Conservation (phyloP, 37 sponge, comb jelly and placozoan genomes). For the Dysidea cf. avara region DNA sequence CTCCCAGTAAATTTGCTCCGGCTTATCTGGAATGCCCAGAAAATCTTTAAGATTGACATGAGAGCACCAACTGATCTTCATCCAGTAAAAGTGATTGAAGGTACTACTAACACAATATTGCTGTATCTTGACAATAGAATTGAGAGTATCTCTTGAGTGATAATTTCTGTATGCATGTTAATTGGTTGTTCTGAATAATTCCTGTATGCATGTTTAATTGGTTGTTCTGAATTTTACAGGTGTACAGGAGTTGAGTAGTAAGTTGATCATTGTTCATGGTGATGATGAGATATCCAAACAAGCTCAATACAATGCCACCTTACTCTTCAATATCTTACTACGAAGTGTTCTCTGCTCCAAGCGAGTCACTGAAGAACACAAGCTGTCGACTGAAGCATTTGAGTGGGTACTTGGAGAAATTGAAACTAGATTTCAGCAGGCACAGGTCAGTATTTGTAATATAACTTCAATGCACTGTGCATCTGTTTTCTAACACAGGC, state of each 20-base stretch:
- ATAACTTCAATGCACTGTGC: neutral
- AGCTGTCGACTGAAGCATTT: conserved; percentile 87
- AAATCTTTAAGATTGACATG: conserved; percentile 88
- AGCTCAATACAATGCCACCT: conserved; percentile 95
- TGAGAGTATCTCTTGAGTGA: too few relatives aligned
- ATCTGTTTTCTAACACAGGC: conserved; percentile 30
- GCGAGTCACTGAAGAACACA: conserved; percentile 88
- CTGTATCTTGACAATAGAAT: neutral
- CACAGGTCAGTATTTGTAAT: conserved; percentile 62
- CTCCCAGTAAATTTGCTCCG: conserved; percentile 91
- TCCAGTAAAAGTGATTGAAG: conserved; percentile 86
- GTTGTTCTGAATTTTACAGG: conserved; percentile 27
- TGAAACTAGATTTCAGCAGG: conserved; percentile 87
- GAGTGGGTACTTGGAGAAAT: conserved; percentile 99
- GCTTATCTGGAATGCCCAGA: conserved; percentile 98
- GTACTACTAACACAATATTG: conserved; percentile 15
- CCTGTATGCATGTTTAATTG: neutral
- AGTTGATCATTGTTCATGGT: conserved; percentile 91
- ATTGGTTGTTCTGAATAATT: neutral
- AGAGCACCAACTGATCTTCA: conserved; percentile 80
- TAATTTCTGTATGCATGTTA: too few relatives aligned
- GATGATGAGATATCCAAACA: conserved; percentile 81
- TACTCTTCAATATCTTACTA: conserved; percentile 89
- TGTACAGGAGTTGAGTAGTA: conserved; percentile 76
- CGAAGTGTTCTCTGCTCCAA: conserved; percentile 82